These are phyloP conservation scores for Proterorhinus semilunaris DNA, from an alignment of 2,113 vertebrate genomes.

Conservation along the genomic window DNA sequence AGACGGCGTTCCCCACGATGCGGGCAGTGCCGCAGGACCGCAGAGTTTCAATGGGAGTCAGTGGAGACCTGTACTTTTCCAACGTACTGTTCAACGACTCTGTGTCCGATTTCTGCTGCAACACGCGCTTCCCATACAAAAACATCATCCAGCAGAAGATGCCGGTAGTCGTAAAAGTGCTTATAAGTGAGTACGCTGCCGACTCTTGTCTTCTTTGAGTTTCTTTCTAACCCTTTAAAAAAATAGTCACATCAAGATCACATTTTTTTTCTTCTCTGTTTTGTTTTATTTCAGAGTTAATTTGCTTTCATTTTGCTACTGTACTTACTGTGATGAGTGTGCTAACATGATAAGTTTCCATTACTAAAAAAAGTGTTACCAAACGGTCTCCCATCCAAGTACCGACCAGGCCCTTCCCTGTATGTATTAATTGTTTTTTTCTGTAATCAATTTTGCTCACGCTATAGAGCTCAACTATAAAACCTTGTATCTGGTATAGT, in stretches of 20 bases:
- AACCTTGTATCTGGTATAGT: no score
- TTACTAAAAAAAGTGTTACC: no score
- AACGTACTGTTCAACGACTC: slow-evolving; percentile 89
- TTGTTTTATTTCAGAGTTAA: slow-evolving; percentile 83
- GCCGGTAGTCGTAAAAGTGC: slow-evolving; percentile 91
- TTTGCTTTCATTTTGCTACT: slow-evolving; percentile 76
- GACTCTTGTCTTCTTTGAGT: no score
- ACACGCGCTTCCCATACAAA: slow-evolving; percentile 90
- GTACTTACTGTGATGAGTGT: slow-evolving; percentile 73
- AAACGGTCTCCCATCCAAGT: no score
- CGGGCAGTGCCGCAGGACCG: slow-evolving; percentile 89
- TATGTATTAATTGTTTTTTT: no score
- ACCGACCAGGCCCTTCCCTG: no score
- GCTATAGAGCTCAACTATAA: no score
- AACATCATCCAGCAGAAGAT: slow-evolving; percentile 98
- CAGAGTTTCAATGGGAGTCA: slow-evolving; percentile 91
- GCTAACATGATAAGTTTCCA: slow-evolving; percentile 22
- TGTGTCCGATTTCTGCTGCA: slow-evolving; percentile 90
- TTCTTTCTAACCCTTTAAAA: no score
- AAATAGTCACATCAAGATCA: no score
- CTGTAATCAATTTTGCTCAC: no score
- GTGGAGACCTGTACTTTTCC: slow-evolving; percentile 94
- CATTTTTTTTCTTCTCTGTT: slow-evolving; percentile 57
- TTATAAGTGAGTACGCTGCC: slow-evolving; percentile 87
- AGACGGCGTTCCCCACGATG: slow-evolving; percentile 80